phyloP scores from a whole-genome alignment of 2,888 invertebrate species.

The Philonicus albiceps region DNA sequence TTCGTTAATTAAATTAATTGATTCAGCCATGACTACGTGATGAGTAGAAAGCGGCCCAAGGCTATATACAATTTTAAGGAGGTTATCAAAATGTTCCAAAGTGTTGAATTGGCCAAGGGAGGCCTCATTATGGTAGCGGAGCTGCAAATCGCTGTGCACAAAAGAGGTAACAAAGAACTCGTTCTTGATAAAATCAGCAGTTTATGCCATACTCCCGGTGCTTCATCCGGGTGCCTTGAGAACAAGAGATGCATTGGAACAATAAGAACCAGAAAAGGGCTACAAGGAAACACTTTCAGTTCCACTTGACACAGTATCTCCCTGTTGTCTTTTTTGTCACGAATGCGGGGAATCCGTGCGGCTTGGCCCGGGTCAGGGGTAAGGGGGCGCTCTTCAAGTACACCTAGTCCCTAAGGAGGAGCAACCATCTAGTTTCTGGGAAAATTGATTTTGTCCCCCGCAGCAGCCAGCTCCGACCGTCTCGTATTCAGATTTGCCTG shows the following conservation, averaged over 20 bases:
- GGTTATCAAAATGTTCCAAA: neutral
- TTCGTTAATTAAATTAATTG: neutral
- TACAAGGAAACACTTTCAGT: slow-evolving; percentile 42
- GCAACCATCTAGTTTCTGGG: slow-evolving; percentile 5
- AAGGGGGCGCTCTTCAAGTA: neutral
- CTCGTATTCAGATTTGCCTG: neutral
- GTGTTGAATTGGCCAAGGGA: neutral
- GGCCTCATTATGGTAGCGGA: neutral
- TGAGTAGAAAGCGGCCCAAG: neutral
- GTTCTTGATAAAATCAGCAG: slow-evolving; percentile 44
- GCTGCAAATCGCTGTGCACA: neutral
- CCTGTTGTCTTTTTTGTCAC: slow-evolving; percentile 41
- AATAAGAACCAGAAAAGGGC: slow-evolving; percentile 7
- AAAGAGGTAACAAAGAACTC: neutral
- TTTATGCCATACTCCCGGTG: slow-evolving; percentile 40
- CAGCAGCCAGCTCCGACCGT: neutral
- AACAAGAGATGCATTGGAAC: slow-evolving; percentile 35
- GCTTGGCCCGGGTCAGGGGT: slow-evolving; percentile 18
- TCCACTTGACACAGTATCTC: slow-evolving; percentile 48
- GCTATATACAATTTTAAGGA: neutral
- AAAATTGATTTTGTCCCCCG: slow-evolving; percentile 11
- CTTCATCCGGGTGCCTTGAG: slow-evolving; percentile 13
- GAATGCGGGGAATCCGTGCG: slow-evolving; percentile 3
- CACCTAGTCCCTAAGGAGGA: neutral
- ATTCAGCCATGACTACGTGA: neutral